Evolutionary conservation across 2,113 vertebrate species (phyloP).

Genomic region (Clarias gariepinus): DNA sequence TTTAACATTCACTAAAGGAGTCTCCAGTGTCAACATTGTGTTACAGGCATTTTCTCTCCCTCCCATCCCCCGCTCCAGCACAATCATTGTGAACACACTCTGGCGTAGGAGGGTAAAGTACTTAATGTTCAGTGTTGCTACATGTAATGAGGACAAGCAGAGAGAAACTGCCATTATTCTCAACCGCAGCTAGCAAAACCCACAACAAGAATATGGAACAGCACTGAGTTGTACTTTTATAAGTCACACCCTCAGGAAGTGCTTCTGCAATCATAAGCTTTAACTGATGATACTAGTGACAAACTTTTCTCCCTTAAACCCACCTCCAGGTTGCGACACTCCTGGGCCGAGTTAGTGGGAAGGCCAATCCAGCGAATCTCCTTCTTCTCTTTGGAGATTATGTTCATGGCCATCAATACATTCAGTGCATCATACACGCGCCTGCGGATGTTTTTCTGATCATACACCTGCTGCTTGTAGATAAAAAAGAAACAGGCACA

Average conservation of each 20-base stretch:
- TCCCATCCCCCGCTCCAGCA: not conserved
- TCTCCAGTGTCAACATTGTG: not conserved
- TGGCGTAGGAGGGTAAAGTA: no score
- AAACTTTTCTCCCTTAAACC: slow-evolving; percentile 8
- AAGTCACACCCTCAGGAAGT: not conserved
- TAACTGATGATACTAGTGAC: not conserved
- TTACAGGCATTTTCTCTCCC: not conserved
- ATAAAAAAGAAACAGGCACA: slow-evolving; percentile 35
- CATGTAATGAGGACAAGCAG: not conserved
- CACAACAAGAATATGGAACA: not conserved
- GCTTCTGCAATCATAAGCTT: not conserved
- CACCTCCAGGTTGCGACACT: slow-evolving; percentile 86
- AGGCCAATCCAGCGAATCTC: slow-evolving; percentile 87
- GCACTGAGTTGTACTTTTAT: not conserved
- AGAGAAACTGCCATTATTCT: not conserved
- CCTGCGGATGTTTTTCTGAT: slow-evolving; percentile 87
- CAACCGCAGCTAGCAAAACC: not conserved
- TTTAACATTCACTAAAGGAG: not conserved
- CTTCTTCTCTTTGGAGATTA: slow-evolving; percentile 89
- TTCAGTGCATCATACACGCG: slow-evolving; percentile 88
- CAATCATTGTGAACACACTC: not conserved
- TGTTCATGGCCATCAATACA: slow-evolving; percentile 89
- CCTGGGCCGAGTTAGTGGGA: slow-evolving; percentile 85
- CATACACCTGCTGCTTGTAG: slow-evolving; percentile 79
- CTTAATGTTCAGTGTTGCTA: not conserved